A percentile compares a stretch with the other conserved stretches of the same genome.
Evolutionary conservation across 2,797 vertebrate genomes (phyloP).

Genomic region (Petrocephalus sullivani): DNA sequence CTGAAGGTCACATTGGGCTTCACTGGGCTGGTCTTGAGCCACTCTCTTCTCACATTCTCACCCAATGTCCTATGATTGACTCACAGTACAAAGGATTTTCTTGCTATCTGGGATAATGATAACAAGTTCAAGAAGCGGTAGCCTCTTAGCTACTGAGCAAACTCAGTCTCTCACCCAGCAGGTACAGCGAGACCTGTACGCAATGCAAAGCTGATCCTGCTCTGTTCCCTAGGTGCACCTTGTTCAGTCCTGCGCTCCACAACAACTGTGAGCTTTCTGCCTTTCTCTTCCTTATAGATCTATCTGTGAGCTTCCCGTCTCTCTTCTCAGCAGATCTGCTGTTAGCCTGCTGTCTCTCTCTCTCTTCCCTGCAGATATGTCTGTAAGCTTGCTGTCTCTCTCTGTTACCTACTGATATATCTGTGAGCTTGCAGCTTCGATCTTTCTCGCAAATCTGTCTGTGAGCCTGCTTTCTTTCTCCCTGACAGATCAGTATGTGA

Average conservation of each 20-base stretch:
- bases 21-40: neutral
- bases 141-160: neutral
- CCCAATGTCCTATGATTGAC: neutral
- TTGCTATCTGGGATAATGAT: neutral
- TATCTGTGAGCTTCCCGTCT: neutral
- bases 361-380: neutral
- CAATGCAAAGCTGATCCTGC: neutral
- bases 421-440: neutral
- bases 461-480: neutral
- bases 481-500: neutral
- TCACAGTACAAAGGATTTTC: neutral
- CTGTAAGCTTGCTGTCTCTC: neutral
- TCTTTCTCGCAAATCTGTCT: neutral
- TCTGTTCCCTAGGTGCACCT: neutral
- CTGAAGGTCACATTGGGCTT: neutral
- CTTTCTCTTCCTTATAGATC: neutral
- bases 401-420: neutral
- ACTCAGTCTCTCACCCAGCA: neutral
- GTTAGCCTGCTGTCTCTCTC: neutral
- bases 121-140: neutral
- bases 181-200: neutral
- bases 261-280: neutral
- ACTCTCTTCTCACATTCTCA: neutral
- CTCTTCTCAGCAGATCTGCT: neutral
- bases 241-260: neutral